These are phyloP conservation scores for Copidosoma aretas DNA, from an alignment of 2,888 invertebrate species.

Conservation along the genomic window DNA sequence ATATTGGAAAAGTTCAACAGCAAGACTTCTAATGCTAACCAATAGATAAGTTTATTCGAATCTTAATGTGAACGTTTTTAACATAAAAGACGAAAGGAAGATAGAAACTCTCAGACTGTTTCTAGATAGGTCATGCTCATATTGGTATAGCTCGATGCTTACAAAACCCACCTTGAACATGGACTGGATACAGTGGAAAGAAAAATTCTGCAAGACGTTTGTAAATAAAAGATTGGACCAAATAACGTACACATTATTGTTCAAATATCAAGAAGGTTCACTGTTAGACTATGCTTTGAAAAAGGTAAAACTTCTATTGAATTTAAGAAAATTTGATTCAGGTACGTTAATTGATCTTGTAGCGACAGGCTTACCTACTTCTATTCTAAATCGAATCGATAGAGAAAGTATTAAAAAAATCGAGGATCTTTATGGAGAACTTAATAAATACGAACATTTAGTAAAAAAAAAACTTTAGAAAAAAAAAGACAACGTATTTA, in stretches of 20 bases:
- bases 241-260: slow-evolving; percentile 37
- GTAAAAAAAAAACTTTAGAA: slow-evolving; percentile 38
- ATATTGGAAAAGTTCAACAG: slow-evolving; percentile 44
- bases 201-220: slow-evolving; percentile 35
- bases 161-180: slow-evolving; percentile 17
- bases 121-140: slow-evolving; percentile 25
- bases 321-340: no score
- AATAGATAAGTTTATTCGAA: slow-evolving; percentile 46
- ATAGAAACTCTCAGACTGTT: slow-evolving; percentile 34
- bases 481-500: no score
- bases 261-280: slow-evolving; percentile 40
- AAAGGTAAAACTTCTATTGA: slow-evolving; percentile 39
- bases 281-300: slow-evolving; percentile 13
- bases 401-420: no score
- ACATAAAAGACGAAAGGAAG: slow-evolving; percentile 38
- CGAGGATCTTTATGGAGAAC: no score
- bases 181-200: slow-evolving; percentile 30
- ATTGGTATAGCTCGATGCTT: slow-evolving; percentile 41
- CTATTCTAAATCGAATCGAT: no score
- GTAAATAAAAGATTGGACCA: slow-evolving; percentile 39
- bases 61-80: slow-evolving; percentile 25
- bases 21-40: slow-evolving; percentile 42
- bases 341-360: no score
- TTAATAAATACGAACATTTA: slow-evolving; percentile 32
- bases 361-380: no score